Evolutionary conservation across 1,140 invertebrate species (phyloP), one percentile per base, ranked within the genome.

Genomic region (Maniola jurtina): DNA sequence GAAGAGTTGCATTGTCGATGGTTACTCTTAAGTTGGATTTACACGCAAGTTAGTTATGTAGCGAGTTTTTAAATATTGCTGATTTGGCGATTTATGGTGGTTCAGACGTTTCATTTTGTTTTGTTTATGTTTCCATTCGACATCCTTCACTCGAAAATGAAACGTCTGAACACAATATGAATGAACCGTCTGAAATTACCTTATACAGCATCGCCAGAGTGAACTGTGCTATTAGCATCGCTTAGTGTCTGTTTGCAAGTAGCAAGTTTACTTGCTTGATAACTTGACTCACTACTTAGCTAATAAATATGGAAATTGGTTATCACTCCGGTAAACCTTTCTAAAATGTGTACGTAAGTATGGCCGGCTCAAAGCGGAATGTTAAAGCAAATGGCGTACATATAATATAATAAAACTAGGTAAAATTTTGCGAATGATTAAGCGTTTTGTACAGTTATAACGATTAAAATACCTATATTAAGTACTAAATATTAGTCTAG

Each of bases 361-460:
- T 78, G 72, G 66, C 75, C 77, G 81, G 85, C 88, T 87, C 66
- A 80, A 88, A 88, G 84, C 84, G 72, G 75, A 79, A 72, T 73
- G 71, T 70, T 68, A 75, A 75, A 67, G 73, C 73, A 73, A 25
- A 76, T 80, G 72, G 76, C 75, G 70, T 79, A 73, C 77, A 74
- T 74, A 77, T 73, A 72, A 75, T 76, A 77, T 71, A 71, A 75
- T 76, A 81, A 65, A 77, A 79, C 80, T 88, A 90, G 84, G 78
- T 81, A 81, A 88, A 88, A 88, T 83, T 85, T 86, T 85, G 81
- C 82, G 75, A 80, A 80, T 74, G 77, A 78, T 61, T 85, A 86
- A 89, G 79, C 84, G 80, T 90, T 90, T 89, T 90, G 88, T 90
- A 90, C 88, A 90, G 88, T 87, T 76, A 87, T 81, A 83, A 76